Percentiles rank a stretch among this genome's conserved stretches.
phyloP scores from a whole-genome alignment of 2,797 vertebrate species.

The Thamnophis elegans region DNA sequence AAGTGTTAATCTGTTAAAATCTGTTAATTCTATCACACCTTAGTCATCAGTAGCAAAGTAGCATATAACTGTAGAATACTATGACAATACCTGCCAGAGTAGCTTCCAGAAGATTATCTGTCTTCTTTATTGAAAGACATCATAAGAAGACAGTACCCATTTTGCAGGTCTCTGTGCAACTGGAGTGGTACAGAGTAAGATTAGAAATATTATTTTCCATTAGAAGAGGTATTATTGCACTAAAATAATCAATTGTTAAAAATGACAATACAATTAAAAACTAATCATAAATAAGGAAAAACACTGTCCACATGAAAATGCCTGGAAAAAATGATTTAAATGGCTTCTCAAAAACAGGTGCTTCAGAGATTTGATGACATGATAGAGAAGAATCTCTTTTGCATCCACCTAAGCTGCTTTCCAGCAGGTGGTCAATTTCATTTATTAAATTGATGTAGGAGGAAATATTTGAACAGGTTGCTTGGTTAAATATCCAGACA shows the following conservation, averaged over 20 bases:
- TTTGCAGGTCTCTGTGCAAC: neutral
- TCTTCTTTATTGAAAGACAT: neutral
- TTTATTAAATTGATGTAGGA: neutral
- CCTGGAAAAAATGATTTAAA: neutral
- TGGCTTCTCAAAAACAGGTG: neutral
- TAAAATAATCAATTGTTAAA: neutral
- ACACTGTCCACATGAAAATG: neutral
- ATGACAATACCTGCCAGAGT: neutral
- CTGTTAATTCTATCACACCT: neutral
- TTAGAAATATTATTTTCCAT: neutral
- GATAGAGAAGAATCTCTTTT: neutral
- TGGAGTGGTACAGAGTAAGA: neutral
- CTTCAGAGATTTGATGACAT: neutral
- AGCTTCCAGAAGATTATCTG: neutral
- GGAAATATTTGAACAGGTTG: neutral
- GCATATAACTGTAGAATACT: neutral
- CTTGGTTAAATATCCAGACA: neutral
- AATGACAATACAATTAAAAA: neutral
- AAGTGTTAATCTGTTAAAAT: too few species aligned
- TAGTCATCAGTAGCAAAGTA: neutral
- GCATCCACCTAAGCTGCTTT: neutral
- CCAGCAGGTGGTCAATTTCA: neutral
- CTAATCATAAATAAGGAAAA: neutral
- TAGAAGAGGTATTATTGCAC: neutral
- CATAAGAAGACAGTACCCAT: neutral